Evolutionary conservation across 2,113 vertebrate genomes (phyloP).

Genomic region (Collichthys lucidus): DNA sequence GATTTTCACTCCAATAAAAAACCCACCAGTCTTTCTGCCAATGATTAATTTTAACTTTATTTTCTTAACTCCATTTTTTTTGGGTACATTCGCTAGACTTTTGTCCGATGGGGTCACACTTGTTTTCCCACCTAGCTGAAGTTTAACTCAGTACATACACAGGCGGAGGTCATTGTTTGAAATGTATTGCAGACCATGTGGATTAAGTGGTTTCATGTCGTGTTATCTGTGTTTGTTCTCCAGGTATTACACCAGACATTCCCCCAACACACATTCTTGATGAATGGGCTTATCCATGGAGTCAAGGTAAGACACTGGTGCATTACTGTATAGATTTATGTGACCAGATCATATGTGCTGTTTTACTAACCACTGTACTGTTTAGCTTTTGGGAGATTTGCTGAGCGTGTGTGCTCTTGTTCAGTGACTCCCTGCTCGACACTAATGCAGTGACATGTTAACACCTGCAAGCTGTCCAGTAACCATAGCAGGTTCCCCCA

Average conservation of each 20-base stretch:
- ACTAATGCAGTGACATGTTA: constrained; percentile 7
- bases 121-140: neutral
- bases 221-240: constrained; percentile 60
- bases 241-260: constrained; percentile 93
- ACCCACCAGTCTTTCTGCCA: neutral
- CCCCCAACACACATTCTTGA: constrained; percentile 93
- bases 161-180: neutral
- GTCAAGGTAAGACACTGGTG: constrained; percentile 86
- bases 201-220: constrained; percentile 13
- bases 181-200: neutral
- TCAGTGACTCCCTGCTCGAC: constrained; percentile 17
- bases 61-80: neutral
- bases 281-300: constrained; percentile 94
- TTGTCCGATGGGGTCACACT: neutral
- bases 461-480: constrained; percentile 16
- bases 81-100: neutral
- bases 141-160: constrained; percentile 3
- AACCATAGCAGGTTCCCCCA: neutral
- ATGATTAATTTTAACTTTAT: neutral
- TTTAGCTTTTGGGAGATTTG: constrained; percentile 9
- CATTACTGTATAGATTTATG: no score
- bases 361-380: neutral
- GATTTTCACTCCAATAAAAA: no score
- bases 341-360: no score
- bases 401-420: constrained; percentile 32